Evolutionary conservation across 2,888 invertebrate genomes (phyloP).

Genomic region (Halocaridina rubra): DNA sequence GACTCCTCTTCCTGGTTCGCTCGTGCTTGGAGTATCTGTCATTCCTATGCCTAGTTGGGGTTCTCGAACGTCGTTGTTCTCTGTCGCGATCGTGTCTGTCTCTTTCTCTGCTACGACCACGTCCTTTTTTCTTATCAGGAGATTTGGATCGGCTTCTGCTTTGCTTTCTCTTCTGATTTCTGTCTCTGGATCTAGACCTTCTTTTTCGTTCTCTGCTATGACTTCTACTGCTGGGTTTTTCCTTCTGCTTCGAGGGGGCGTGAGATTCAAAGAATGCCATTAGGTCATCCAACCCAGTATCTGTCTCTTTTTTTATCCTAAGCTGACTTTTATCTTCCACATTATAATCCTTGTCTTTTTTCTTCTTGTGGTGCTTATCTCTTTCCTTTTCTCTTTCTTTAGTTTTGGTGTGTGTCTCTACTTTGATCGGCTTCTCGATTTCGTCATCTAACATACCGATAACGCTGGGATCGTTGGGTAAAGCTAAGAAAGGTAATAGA

Average conservation of each 20-base stretch:
- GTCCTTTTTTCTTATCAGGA: conserved; percentile 64
- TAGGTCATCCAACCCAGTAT: conserved; percentile 79
- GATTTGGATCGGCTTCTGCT: conserved; percentile 64
- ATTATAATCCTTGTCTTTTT: conserved; percentile 48
- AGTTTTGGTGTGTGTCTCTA: conserved; percentile 77
- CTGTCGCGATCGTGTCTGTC: conserved; percentile 56
- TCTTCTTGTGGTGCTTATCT: conserved; percentile 64
- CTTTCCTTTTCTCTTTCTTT: conserved; percentile 67
- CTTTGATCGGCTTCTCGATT: conserved; percentile 65
- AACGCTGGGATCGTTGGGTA: conserved; percentile 70
- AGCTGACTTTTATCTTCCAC: neutral
- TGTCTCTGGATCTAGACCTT: conserved; percentile 59
- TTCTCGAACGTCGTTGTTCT: conserved; percentile 65
- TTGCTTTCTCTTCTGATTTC: conserved; percentile 28
- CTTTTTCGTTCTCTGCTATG: conserved; percentile 66
- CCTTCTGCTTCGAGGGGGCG: conserved; percentile 75
- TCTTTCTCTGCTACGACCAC: conserved; percentile 66
- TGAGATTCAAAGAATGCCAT: conserved; percentile 88
- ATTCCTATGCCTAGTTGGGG: conserved; percentile 64
- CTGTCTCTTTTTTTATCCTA: conserved; percentile 13
- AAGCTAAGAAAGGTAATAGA: conserved; percentile 69
- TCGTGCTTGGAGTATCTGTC: conserved; percentile 41
- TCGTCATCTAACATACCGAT: conserved; percentile 67
- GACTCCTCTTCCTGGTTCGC: conserved; percentile 62
- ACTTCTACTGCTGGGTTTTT: conserved; percentile 61